These are phyloP conservation scores for Stenichneumon culpator DNA, from an alignment of 2,888 invertebrate genomes.

Conservation along the genomic window DNA sequence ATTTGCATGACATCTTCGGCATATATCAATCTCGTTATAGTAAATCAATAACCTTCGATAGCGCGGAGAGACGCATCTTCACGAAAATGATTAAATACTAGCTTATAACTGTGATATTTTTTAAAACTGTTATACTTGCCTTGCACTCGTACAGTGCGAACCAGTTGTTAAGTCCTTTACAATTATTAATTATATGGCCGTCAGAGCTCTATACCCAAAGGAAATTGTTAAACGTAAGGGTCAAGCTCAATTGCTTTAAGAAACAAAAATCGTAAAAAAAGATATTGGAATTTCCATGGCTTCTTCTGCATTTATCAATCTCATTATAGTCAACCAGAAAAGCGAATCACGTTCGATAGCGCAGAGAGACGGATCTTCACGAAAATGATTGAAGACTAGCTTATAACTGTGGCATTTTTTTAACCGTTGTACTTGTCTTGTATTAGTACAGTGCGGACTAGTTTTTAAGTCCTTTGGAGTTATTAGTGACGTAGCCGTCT, in stretches of 20 bases:
- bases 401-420: neutral
- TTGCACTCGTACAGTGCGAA: too few relatives aligned
- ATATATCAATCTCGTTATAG: neutral
- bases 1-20: neutral
- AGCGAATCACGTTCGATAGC: neutral
- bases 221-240: too few relatives aligned
- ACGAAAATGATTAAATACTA: neutral
- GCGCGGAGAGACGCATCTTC: neutral
- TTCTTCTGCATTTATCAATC: neutral
- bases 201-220: too few relatives aligned
- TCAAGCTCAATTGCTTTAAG: too few relatives aligned
- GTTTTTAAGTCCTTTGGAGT: neutral
- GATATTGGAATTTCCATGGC: neutral
- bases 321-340: neutral
- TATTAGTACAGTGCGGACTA: neutral
- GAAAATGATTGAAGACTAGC: neutral
- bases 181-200: too few relatives aligned
- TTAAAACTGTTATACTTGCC: neutral
- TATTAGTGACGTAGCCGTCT: neutral
- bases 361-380: conserved; percentile 3
- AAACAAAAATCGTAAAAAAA: neutral
- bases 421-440: neutral
- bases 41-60: conserved; percentile 8
- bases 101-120: neutral
- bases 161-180: too few relatives aligned